Conservation (phyloP, 2,113 vertebrate species). For the Dolichallabes microphthalmus region DNA sequence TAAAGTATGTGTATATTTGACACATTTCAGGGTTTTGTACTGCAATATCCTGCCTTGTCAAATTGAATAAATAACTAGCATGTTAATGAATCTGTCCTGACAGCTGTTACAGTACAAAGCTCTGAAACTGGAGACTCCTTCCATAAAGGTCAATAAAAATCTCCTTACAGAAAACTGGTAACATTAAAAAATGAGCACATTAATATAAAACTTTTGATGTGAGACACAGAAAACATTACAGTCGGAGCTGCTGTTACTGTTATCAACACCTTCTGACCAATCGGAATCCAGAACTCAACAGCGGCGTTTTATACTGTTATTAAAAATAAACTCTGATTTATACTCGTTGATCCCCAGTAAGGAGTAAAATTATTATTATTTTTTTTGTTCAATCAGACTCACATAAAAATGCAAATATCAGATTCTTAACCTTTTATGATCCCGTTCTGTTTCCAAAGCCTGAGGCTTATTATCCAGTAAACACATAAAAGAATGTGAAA, state of each 20-base stretch:
- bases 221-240: neutral
- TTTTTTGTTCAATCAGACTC: neutral
- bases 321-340: neutral
- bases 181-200: neutral
- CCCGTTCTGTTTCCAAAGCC: neutral
- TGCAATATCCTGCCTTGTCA: too few relatives aligned
- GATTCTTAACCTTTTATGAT: conserved; percentile 5
- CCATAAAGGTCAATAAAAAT: neutral
- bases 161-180: neutral
- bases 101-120: neutral
- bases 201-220: neutral
- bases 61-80: too few relatives aligned
- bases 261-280: neutral
- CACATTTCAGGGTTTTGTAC: too few relatives aligned
- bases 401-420: neutral
- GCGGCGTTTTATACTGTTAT: neutral
- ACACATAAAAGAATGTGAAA: neutral
- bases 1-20: too few relatives aligned
- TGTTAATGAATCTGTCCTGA: neutral
- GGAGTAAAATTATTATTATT: neutral
- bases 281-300: neutral
- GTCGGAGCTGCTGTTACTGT: neutral
- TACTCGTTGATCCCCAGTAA: neutral
- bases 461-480: conserved; percentile 2
- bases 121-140: neutral